Base-by-base conservation (phyloP, 2,888 invertebrate species). In the Zaprionus obscuricornis region DNA sequence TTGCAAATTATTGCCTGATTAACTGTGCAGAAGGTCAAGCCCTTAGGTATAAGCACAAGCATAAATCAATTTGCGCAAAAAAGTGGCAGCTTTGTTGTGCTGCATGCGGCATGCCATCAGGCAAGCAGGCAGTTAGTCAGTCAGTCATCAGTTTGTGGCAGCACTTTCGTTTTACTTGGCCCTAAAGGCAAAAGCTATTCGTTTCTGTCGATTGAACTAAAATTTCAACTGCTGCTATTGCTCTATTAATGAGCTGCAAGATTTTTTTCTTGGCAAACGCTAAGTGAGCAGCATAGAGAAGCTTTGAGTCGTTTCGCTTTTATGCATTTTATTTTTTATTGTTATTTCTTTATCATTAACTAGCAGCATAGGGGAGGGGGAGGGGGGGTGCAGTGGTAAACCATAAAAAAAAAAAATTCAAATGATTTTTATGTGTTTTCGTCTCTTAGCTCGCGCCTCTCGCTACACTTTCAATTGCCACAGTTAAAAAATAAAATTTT, bases 311-410 rank as follows among this genome's bases (percentile, higher is more conserved):
- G 71, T 67, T 64, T 60, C 72, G 75, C 72, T 69, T 51, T 74
- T 78, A 27, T 74, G 81, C 64, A 18, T 46, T 77, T 82, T 69
- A 72, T 64, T 59, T 46, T 77, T 82, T 69, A 72, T 64, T 59
- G 56, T 74, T 72, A 67, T 73, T 63, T 73, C 63, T 75, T 73
- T 22, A 75, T 82, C 50, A 60, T 57, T 63, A 62, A 39, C 13
- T 40, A 46, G 36, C 59, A 33, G 43, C 26, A 39, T 64, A 47
- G n/a, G n/a, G n/a, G n/a, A n/a, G n/a, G n/a, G n/a, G n/a, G 22
- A 26, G 16, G 40, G 18, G 16, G 31, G 3, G n/a, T n/a, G n/a
- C n/a, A n/a, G n/a, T n/a, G n/a, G n/a, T n/a, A n/a, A n/a, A n/a
- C n/a, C n/a, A n/a, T n/a, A n/a, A n/a, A n/a, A n/a, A n/a, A n/a